Evolutionary conservation across 2,888 invertebrate genomes (phyloP), one percentile per base, ranked within the genome.

Genomic region (Caenorhabditis afra): DNA sequence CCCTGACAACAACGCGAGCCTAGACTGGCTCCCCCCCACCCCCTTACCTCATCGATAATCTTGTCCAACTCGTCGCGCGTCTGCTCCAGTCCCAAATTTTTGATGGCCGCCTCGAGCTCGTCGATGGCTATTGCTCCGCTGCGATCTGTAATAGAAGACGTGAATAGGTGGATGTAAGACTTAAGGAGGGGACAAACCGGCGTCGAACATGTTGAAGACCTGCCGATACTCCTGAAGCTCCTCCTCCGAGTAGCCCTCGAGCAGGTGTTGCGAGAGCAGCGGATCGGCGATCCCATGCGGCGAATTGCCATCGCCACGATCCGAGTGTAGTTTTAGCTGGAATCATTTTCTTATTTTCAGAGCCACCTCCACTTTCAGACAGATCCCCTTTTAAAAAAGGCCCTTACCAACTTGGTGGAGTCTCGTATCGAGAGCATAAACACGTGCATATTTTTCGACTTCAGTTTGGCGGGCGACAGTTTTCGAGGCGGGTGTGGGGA

Each of bases 121-220:
- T 85, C 85, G 22, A 83, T 70, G 7, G 85, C 86, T 52, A 85
- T 87, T 11, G 85, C 84, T 3, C 84, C 85, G 55, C 82, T 81
- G 37, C 85, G 71, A 67, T 87, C 86, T 86, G 67, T n/a, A n/a
- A n/a, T n/a, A n/a, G n/a, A n/a, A n/a, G n/a, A n/a, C n/a, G n/a
- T n/a, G n/a, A n/a, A n/a, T n/a, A n/a, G n/a, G n/a, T n/a, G n/a
- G n/a, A n/a, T n/a, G n/a, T n/a, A n/a, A n/a, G n/a, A n/a, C n/a
- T n/a, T n/a, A n/a, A n/a, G 18, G 20, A n/a, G 44, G 29, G 29
- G 29, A 64, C 44, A 45, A 23, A 87, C 87, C 86, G 23, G 89
- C 82, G 67, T 89, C 89, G 66, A 89, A 89, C 86, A 90, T 88
- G 75, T 89, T 89, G 83, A 89, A 89, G 45, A 89, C 87, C 74